phyloP scores from a whole-genome alignment of 2,113 vertebrate species.

The Gnathonemus echidnorhynchus region DNA sequence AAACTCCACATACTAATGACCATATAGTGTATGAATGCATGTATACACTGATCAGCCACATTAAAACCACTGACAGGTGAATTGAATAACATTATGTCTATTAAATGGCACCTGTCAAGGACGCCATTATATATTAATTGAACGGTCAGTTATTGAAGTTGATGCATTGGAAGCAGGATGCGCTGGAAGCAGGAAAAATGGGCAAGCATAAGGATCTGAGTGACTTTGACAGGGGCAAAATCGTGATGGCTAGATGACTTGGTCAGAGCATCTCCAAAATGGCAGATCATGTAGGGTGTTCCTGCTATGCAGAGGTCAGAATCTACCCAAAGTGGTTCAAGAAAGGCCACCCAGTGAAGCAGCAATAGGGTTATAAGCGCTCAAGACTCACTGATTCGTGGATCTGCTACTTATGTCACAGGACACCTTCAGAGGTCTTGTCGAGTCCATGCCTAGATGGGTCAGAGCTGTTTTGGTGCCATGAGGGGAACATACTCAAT shows the following conservation, averaged over 20 bases:
- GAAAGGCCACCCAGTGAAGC: not conserved
- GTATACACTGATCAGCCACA: not conserved
- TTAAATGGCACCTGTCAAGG: not conserved
- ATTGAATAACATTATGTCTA: not conserved
- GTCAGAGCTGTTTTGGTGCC: not conserved
- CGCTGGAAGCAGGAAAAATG: not conserved
- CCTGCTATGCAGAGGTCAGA: not conserved
- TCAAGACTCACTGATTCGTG: not conserved
- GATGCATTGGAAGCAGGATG: not conserved
- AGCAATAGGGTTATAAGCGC: not conserved
- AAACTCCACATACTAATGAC: not conserved
- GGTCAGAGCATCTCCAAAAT: not conserved
- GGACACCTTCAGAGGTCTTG: not conserved
- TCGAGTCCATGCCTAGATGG: not conserved
- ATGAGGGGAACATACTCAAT: not conserved
- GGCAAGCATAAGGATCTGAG: not conserved
- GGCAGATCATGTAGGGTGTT: not conserved
- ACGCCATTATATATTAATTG: not conserved
- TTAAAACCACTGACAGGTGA: not conserved
- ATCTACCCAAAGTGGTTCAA: not conserved
- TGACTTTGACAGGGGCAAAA: not conserved
- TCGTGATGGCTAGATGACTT: not conserved
- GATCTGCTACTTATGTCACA: not conserved
- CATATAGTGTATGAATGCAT: not conserved
- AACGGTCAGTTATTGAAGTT: not conserved